Percentiles rank a stretch among this genome's conserved stretches.
Evolutionary conservation across 2,797 vertebrate genomes (phyloP).

Genomic region (Basileuterus tristriatus): DNA sequence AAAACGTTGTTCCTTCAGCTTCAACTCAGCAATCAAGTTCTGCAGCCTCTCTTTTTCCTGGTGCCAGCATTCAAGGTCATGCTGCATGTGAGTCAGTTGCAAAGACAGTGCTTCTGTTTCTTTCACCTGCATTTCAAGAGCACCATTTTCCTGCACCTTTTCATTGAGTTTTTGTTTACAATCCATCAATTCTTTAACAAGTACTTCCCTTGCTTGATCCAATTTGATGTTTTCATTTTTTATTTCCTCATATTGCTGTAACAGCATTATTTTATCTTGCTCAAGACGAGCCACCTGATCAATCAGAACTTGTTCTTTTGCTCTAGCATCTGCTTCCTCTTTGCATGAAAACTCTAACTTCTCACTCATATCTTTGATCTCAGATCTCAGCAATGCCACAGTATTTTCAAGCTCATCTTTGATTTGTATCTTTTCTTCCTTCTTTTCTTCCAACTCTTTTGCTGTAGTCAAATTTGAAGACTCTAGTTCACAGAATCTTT

Average conservation of each 20-base stretch:
- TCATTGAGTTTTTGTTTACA: conserved; percentile 59
- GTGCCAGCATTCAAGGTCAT: conserved; percentile 64
- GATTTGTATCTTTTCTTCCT: conserved; percentile 67
- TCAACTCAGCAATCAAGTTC: conserved; percentile 51
- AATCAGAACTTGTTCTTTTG: conserved; percentile 67
- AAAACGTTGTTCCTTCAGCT: conserved; percentile 62
- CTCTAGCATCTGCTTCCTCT: conserved; percentile 64
- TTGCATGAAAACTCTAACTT: conserved; percentile 58
- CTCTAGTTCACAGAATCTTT: conserved; percentile 58
- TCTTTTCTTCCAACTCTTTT: conserved; percentile 64
- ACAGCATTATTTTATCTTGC: conserved; percentile 67
- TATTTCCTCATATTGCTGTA: conserved; percentile 68
- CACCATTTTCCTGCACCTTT: conserved; percentile 69
- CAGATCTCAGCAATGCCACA: conserved; percentile 70
- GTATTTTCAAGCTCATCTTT: conserved; percentile 64
- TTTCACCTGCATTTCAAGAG: conserved; percentile 71
- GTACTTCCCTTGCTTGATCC: conserved; percentile 27
- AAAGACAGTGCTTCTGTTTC: conserved; percentile 49
- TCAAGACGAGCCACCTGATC: conserved; percentile 62
- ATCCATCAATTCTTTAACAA: conserved; percentile 62
- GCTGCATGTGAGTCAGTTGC: conserved; percentile 50
- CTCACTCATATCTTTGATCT: conserved; percentile 69
- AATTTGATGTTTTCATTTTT: conserved; percentile 65
- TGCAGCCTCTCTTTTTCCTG: conserved; percentile 68
- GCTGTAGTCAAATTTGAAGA: background rate